Evolutionary conservation across 2,113 vertebrate species (phyloP), one percentile per base, ranked within the genome.

Genomic region (Chroicocephalus ridibundus): DNA sequence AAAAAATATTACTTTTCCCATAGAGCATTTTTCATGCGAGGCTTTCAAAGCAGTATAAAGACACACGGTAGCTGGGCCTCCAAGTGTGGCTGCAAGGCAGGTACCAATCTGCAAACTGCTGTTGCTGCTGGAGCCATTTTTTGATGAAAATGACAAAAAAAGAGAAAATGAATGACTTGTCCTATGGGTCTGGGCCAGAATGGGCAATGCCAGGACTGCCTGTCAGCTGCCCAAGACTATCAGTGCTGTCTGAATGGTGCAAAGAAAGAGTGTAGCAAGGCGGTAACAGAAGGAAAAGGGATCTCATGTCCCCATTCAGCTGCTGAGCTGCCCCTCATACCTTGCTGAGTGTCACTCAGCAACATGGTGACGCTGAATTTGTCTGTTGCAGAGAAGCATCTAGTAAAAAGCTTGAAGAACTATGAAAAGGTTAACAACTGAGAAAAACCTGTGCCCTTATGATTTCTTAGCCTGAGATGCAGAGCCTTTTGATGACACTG

Each of bases 1-100:
- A 93, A 93, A 93, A 95, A 94, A 82, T 54, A 85, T 7, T 46
- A 70, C 38, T 94, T 93, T 90, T 76, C 38, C 44, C 78, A 86
- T 1, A 31, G 40, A 94, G n/a, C 47, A 75, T 89, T 91, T 93
- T 81, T 83, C 93, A 96, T 65, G 52, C 71, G 68, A 89, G 15
- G 19, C 24, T 81, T 94, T 96, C 82, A 93, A 64, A 91, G 60
- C 75, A 84, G 40, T 64, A 55, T 66, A 69, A 93, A 61, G 14
- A 51, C 5, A 70, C 9, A 46, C 62, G 44, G 20, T 69, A 65
- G 69, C 76, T n/a, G 24, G 20, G 38, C 34, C 47, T 95, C 60
- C 66, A 38, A 32, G 51, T 3, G 6, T 10, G 71, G 10, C 78
- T 94, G 46, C 19, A 61, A 68, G 69, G 60, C 42, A 92, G 26